phyloP scores from a whole-genome alignment of 2,888 invertebrate genomes.

The Onchidella celtica region DNA sequence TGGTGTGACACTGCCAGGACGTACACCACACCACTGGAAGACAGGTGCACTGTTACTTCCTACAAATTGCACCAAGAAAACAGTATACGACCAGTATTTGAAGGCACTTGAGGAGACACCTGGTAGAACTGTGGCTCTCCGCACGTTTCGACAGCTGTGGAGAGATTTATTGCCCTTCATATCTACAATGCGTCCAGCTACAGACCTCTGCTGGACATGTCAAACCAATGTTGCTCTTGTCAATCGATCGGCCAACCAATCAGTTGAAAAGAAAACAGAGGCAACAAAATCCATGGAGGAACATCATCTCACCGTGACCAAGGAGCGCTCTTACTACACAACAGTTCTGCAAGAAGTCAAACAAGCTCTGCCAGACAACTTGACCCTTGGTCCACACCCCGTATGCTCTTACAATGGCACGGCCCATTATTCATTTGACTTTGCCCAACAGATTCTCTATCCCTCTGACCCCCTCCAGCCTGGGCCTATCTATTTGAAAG shows the following conservation, averaged over 20 bases:
- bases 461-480: constrained; percentile 62
- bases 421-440: constrained; percentile 60
- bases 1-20: constrained; percentile 50
- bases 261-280: constrained; percentile 3
- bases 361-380: background rate
- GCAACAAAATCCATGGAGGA: background rate
- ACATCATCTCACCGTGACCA: constrained; percentile 20
- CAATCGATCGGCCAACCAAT: constrained; percentile 15
- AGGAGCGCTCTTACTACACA: constrained; percentile 17
- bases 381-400: background rate
- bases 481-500: constrained; percentile 61
- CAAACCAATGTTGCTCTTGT: constrained; percentile 46
- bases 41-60: constrained; percentile 38
- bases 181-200: constrained; percentile 40
- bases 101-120: background rate
- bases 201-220: constrained; percentile 54
- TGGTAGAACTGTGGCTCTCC: background rate
- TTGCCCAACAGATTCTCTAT: constrained; percentile 60
- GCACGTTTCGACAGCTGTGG: constrained; percentile 31
- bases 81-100: constrained; percentile 21
- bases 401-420: background rate
- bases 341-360: background rate
- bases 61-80: constrained; percentile 26
- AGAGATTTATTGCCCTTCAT: constrained; percentile 34
- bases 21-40: constrained; percentile 19